These are phyloP conservation scores for Apomyelois bistriatella DNA, from an alignment of 2,888 invertebrate genomes.

Conservation along the genomic window DNA sequence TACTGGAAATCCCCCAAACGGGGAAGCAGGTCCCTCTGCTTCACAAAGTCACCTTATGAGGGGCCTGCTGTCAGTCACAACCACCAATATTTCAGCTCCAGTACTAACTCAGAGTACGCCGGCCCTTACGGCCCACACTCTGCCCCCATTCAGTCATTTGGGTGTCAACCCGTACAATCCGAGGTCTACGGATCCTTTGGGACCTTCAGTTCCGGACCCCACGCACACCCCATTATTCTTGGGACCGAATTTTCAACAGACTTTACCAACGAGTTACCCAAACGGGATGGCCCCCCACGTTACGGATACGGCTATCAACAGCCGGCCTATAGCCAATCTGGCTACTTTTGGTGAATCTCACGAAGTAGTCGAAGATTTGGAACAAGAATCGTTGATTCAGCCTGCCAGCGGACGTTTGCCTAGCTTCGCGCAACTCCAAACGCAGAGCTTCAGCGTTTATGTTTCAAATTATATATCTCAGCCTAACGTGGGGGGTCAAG, in stretches of 20 bases:
- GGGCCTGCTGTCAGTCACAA: conserved; percentile 93
- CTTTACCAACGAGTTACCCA: conserved; percentile 86
- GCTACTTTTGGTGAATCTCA: conserved; percentile 90
- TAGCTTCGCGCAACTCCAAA: conserved; percentile 83
- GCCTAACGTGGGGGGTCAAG: conserved; percentile 90
- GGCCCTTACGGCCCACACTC: conserved; percentile 77
- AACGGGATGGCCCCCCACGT: conserved; percentile 93
- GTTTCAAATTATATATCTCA: conserved; percentile 79
- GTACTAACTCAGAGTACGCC: conserved; percentile 78
- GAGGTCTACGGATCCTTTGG: conserved; percentile 81
- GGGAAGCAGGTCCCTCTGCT: conserved; percentile 97
- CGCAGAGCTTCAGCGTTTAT: conserved; percentile 78
- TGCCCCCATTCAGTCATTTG: conserved; percentile 80
- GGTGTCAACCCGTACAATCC: conserved; percentile 80
- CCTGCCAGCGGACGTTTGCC: conserved; percentile 77
- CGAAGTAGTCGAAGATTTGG: conserved; percentile 70
- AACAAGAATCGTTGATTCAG: conserved; percentile 66
- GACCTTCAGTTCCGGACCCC: conserved; percentile 78
- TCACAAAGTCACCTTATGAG: conserved; percentile 91
- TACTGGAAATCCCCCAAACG: conserved; percentile 94
- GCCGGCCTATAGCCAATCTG: conserved; percentile 84
- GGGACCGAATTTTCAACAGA: conserved; percentile 81
- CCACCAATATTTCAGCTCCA: conserved; percentile 83
- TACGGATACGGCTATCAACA: conserved; percentile 87
- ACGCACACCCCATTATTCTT: conserved; percentile 81